Conservation (phyloP, 2,113 vertebrate genomes). For the Symphodus melops region DNA sequence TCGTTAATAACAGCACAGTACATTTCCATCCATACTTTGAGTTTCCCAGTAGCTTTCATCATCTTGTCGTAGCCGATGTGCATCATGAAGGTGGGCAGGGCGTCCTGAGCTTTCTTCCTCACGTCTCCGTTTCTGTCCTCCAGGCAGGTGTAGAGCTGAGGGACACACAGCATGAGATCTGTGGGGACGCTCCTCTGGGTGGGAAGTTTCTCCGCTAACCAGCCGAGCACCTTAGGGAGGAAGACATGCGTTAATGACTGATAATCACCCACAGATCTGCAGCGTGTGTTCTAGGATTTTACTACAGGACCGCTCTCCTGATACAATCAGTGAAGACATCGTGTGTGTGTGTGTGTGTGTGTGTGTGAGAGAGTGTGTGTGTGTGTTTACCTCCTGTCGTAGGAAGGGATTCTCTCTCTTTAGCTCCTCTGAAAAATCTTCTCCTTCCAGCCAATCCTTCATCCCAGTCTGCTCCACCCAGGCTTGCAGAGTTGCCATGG, state of each 20-base stretch:
- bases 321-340: background rate
- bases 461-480: slow-evolving; percentile 98
- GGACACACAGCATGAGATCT: slow-evolving; percentile 91
- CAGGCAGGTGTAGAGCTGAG: slow-evolving; percentile 91
- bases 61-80: slow-evolving; percentile 97
- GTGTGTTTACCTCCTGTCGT: slow-evolving; percentile 89
- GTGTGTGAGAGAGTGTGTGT: background rate
- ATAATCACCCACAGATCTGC: background rate
- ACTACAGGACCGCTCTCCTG: background rate
- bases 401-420: slow-evolving; percentile 97
- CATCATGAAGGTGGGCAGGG: slow-evolving; percentile 97
- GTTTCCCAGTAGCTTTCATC: slow-evolving; percentile 92
- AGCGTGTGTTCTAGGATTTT: background rate
- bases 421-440: slow-evolving; percentile 96
- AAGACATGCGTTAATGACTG: background rate
- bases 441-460: slow-evolving; percentile 98
- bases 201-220: slow-evolving; percentile 95
- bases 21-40: slow-evolving; percentile 86
- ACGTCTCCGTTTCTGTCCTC: slow-evolving; percentile 98
- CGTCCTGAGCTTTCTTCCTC: slow-evolving; percentile 96
- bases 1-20: background rate
- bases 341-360: background rate
- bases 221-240: slow-evolving; percentile 88
- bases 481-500: slow-evolving; percentile 90
- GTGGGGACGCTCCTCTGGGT: slow-evolving; percentile 87